Evolutionary conservation across 2,888 invertebrate species (phyloP).

Genomic region (Polymixis flavicincta): DNA sequence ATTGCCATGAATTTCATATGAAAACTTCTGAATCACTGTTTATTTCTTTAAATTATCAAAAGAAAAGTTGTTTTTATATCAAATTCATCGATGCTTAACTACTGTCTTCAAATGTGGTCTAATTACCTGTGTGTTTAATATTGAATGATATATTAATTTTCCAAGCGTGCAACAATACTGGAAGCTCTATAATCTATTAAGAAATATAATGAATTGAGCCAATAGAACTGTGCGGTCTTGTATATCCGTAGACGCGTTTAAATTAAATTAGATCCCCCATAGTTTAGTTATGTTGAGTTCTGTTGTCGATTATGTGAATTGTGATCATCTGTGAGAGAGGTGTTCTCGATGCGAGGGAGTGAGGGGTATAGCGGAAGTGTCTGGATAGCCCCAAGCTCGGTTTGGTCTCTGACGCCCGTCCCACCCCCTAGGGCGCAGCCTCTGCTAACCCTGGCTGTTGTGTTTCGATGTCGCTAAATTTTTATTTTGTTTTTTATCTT

Average conservation of each 20-base stretch:
- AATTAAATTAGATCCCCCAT: constrained; percentile 81
- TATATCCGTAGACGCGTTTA: constrained; percentile 80
- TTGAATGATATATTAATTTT: constrained; percentile 77
- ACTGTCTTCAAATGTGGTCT: constrained; percentile 54
- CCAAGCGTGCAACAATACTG: constrained; percentile 81
- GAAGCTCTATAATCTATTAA: constrained; percentile 75
- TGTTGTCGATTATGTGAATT: constrained; percentile 87
- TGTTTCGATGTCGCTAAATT: constrained; percentile 90
- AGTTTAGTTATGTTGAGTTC: constrained; percentile 87
- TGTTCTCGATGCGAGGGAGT: constrained; percentile 91
- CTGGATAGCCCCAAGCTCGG: constrained; percentile 89
- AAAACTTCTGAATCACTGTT: constrained; percentile 62
- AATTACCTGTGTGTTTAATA: constrained; percentile 68
- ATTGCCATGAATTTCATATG: constrained; percentile 74
- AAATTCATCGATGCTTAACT: constrained; percentile 67
- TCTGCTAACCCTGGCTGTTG: constrained; percentile 90
- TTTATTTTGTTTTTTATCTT: constrained; percentile 80
- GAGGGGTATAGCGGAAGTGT: constrained; percentile 90
- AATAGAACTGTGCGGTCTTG: constrained; percentile 78
- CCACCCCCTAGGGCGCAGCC: constrained; percentile 89
- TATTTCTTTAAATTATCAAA: constrained; percentile 1
- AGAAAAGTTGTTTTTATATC: constrained; percentile 71
- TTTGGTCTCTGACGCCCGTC: constrained; percentile 86
- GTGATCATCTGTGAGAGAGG: constrained; percentile 90
- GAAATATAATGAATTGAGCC: constrained; percentile 69